phyloP scores from a whole-genome alignment of 35 echinoderm and acorn worm genomes.

The Antedon bifida region DNA sequence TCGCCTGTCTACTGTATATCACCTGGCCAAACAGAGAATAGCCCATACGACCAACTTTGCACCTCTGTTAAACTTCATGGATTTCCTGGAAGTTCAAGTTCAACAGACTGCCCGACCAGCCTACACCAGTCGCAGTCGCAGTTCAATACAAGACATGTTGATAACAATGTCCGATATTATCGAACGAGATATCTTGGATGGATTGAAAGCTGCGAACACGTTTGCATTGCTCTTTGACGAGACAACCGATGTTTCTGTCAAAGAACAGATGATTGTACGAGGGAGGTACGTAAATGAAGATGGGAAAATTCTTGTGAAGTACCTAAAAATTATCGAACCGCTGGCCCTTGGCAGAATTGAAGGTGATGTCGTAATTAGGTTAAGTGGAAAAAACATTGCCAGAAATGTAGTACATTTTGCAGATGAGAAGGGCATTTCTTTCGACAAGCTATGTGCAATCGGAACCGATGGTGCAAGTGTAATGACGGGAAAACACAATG shows the following conservation, averaged over 20 bases:
- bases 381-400: no score
- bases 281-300: slow-evolving; percentile 1
- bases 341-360: no score
- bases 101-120: not conserved
- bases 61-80: slow-evolving; percentile 16
- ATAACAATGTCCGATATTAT: slow-evolving; percentile 14
- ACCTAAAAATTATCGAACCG: slow-evolving; percentile 19
- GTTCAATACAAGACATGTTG: slow-evolving; percentile 18
- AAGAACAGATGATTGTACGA: slow-evolving; percentile 26
- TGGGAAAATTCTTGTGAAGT: slow-evolving; percentile 18
- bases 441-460: not conserved
- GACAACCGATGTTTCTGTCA: slow-evolving; percentile 21
- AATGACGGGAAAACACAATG: slow-evolving; percentile 20
- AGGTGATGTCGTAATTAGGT: no score
- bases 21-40: slow-evolving; percentile 28
- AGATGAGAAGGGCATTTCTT: not conserved
- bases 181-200: slow-evolving; percentile 9
- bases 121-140: slow-evolving; percentile 7
- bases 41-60: slow-evolving; percentile 30
- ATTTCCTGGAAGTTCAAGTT: not conserved
- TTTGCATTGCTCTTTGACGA: slow-evolving; percentile 29
- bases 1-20: slow-evolving; percentile 23
- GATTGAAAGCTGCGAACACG: slow-evolving; percentile 10
- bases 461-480: slow-evolving; percentile 30
- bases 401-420: no score